Evolutionary conservation across 53 echinoderm and acorn worm species (phyloP).

Genomic region (Henricia sp.): DNA sequence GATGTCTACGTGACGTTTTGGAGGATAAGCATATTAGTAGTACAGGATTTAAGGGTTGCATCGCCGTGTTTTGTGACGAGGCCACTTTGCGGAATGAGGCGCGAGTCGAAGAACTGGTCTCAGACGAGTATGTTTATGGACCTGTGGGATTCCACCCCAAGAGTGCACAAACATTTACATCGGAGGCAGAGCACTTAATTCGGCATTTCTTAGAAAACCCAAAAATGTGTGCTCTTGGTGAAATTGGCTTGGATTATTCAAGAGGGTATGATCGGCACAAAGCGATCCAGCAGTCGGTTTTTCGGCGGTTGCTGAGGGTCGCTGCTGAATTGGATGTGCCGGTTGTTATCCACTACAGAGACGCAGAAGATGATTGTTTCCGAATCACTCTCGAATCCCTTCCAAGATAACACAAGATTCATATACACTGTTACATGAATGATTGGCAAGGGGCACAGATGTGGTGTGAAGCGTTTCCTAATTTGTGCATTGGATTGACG

Average conservation of each 20-base stretch:
- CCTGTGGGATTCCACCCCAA: constrained; percentile 19
- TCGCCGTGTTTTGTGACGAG: constrained; percentile 24
- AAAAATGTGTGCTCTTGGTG: not conserved
- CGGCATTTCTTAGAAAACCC: not conserved
- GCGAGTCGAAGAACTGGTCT: not conserved
- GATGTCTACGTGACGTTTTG: not conserved
- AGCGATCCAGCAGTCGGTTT: not conserved
- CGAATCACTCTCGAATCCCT: not conserved
- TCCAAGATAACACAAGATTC: not conserved
- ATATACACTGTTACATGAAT: constrained; percentile 20
- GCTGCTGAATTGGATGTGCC: not conserved
- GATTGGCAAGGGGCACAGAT: constrained; percentile 1
- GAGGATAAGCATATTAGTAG: not conserved
- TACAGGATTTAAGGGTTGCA: not conserved
- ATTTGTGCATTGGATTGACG: not conserved
- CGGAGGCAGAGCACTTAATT: not conserved
- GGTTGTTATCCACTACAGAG: constrained; percentile 25
- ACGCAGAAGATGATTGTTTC: constrained; percentile 31
- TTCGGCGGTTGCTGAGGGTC: not conserved
- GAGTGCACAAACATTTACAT: not conserved
- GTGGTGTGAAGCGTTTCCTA: not conserved
- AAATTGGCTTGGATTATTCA: constrained; percentile 17
- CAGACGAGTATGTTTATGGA: not conserved
- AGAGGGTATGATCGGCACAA: not conserved
- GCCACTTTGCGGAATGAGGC: not conserved